These are phyloP conservation scores for Zaprionus davidi DNA, from an alignment of 1,140 invertebrate species.

Conservation along the genomic window DNA sequence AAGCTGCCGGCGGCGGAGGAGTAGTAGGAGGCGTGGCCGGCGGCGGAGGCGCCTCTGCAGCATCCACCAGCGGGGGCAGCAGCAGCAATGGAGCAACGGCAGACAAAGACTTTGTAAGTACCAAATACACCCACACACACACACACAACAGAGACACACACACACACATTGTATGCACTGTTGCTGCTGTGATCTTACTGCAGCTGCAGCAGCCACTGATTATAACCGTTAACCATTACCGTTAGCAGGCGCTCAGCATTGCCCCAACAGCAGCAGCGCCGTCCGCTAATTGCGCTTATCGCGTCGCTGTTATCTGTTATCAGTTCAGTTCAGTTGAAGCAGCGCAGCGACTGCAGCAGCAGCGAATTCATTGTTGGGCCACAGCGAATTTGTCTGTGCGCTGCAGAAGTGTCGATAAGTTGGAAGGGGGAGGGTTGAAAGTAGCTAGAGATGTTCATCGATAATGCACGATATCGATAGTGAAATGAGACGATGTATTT, in stretches of 20 bases:
- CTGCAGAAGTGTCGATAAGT: background rate
- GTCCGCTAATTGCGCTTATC: conserved; percentile 15
- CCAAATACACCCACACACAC: background rate
- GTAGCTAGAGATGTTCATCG: background rate
- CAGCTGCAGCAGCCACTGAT: conserved; percentile 37
- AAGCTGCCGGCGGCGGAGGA: conserved; percentile 61
- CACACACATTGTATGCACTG: conserved; percentile 20
- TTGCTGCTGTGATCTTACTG: conserved; percentile 37
- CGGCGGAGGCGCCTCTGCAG: conserved; percentile 28
- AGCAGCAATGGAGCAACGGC: conserved; percentile 47
- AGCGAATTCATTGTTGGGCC: background rate
- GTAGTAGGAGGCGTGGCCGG: conserved; percentile 13
- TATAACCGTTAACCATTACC: conserved; percentile 34
- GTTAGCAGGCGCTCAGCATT: conserved; percentile 40
- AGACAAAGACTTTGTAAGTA: conserved; percentile 74
- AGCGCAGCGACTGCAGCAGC: background rate
- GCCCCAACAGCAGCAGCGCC: background rate
- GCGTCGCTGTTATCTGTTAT: conserved; percentile 10
- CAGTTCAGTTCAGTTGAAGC: conserved; percentile 7
- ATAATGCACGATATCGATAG: background rate
- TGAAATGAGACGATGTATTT: background rate
- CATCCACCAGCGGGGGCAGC: conserved; percentile 16
- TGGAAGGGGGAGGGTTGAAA: too few relatives aligned
- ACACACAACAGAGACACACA: background rate
- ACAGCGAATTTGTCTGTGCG: background rate